A percentile compares a stretch with the other conserved stretches of the same genome.
These are phyloP conservation scores for Alsophila aescularia DNA, from an alignment of 2,888 invertebrate species.

Conservation along the genomic window DNA sequence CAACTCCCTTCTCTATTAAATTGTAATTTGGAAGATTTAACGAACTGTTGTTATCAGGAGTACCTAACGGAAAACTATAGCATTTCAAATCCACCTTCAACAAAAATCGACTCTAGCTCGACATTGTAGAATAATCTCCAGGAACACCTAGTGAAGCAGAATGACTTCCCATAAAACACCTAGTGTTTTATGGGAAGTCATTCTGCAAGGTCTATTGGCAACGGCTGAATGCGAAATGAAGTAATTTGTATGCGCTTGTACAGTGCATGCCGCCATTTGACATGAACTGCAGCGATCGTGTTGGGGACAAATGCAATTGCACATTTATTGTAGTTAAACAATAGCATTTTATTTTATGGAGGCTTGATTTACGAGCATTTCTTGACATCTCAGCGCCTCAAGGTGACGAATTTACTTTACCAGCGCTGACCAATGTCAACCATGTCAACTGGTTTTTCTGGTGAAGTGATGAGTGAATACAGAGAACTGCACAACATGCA, in stretches of 20 bases:
- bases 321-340: constrained; percentile 3
- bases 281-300: constrained; percentile 8
- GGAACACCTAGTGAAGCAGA: constrained; percentile 27
- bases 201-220: constrained; percentile 37
- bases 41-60: too few relatives aligned
- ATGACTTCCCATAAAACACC: constrained; percentile 18
- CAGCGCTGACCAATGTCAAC: too few relatives aligned
- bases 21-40: too few relatives aligned
- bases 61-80: too few relatives aligned
- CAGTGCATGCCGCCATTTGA: constrained; percentile 34
- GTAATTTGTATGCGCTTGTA: constrained; percentile 39
- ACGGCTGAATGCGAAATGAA: constrained; percentile 32
- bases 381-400: neutral
- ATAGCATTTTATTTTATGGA: neutral
- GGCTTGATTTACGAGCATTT: neutral
- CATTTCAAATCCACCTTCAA: too few relatives aligned
- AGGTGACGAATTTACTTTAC: constrained; percentile 8
- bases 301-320: neutral
- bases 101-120: neutral
- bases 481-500: too few relatives aligned
- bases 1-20: too few relatives aligned
- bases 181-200: constrained; percentile 18
- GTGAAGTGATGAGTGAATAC: too few relatives aligned
- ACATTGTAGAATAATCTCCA: constrained; percentile 5
- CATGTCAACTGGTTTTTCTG: too few relatives aligned